Evolutionary conservation across 2,113 vertebrate species (phyloP).

Genomic region (Lophotis ruficrista): DNA sequence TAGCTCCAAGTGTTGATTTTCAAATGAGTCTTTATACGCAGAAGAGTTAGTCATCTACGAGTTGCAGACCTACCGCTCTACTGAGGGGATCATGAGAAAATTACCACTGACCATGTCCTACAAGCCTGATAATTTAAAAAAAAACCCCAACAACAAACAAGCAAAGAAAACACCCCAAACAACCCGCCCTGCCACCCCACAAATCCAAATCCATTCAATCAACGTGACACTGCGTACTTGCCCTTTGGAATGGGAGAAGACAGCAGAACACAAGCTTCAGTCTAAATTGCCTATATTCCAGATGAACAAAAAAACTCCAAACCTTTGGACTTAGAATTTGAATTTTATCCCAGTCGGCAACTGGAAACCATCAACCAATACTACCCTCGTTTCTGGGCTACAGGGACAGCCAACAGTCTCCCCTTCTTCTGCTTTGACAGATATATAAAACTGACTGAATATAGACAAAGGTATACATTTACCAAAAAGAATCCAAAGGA

Average conservation of each 20-base stretch:
- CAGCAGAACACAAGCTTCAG: background rate
- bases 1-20: conserved; percentile 59
- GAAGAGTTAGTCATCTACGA: conserved; percentile 1
- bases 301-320: rapidly evolving
- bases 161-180: background rate
- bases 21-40: conserved; percentile 26
- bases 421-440: background rate
- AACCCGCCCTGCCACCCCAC: background rate
- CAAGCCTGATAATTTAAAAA: background rate
- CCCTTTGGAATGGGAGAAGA: background rate
- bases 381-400: background rate
- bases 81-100: background rate
- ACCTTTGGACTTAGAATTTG: background rate
- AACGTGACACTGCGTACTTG: background rate
- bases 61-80: background rate
- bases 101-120: background rate
- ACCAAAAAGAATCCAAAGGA: background rate
- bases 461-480: background rate
- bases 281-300: background rate
- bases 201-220: background rate
- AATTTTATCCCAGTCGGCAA: background rate
- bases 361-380: background rate
- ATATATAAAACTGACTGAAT: background rate
- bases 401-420: background rate
- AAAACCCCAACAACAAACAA: background rate